Evolutionary conservation across 2,888 invertebrate species (phyloP).

Genomic region (Tridacna crocea): DNA sequence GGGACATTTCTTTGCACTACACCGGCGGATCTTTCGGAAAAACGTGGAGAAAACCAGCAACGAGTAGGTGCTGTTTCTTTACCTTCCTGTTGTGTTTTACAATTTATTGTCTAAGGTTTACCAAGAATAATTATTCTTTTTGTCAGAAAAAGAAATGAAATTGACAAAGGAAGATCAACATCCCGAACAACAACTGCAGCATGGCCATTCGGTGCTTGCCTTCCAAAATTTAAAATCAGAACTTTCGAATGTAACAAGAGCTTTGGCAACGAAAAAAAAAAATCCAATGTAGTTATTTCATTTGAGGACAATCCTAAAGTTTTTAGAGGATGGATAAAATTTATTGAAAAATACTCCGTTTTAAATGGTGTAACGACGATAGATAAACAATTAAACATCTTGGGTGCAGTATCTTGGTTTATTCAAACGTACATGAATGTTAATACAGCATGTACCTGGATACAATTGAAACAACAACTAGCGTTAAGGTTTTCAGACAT

Average conservation of each 20-base stretch:
- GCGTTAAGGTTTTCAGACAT: conserved; percentile 22
- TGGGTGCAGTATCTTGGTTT: conserved; percentile 15
- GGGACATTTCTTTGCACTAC: no score
- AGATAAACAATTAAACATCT: not conserved
- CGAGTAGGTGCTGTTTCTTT: no score
- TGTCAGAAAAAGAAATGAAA: no score
- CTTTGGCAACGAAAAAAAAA: conserved; percentile 21
- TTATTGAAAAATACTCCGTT: conserved; percentile 22
- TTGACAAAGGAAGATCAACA: no score
- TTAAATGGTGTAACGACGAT: not conserved
- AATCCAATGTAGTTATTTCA: not conserved
- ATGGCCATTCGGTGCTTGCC: not conserved
- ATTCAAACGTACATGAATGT: conserved; percentile 12
- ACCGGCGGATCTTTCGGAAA: not conserved
- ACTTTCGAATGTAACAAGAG: conserved; percentile 2
- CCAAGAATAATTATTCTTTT: no score
- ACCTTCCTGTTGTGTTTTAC: no score
- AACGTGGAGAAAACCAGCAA: no score
- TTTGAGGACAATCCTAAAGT: conserved; percentile 15
- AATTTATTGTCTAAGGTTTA: no score
- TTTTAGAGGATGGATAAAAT: conserved; percentile 12
- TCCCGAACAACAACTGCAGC: not conserved
- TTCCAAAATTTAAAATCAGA: conserved; percentile 1
- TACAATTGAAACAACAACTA: not conserved
- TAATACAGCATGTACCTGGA: conserved; percentile 9